Conservation (phyloP, 2,113 vertebrate genomes). For the Machaerirhynchus nigripectus region DNA sequence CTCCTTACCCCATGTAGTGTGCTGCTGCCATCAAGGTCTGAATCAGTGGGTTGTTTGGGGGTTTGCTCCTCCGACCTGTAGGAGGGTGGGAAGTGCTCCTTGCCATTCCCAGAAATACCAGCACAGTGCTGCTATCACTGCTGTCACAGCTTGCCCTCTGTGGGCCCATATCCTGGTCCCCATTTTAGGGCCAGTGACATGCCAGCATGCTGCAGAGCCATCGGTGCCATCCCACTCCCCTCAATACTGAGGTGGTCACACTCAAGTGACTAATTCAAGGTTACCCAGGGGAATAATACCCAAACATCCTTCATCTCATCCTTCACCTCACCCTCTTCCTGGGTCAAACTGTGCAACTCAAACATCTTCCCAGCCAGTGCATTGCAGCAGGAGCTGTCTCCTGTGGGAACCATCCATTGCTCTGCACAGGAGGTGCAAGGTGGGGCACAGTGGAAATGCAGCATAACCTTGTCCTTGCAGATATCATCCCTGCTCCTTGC, state of each 20-base stretch:
- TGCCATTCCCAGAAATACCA: neutral
- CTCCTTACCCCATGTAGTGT: accelerated
- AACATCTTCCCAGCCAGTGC: neutral
- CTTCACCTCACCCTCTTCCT: neutral
- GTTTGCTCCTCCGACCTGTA: accelerated
- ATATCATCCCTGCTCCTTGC: neutral
- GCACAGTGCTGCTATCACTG: neutral
- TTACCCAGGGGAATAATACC: neutral
- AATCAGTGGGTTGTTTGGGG: neutral
- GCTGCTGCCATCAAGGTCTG: neutral
- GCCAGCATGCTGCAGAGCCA: neutral
- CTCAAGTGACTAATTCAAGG: neutral
- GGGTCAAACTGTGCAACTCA: neutral
- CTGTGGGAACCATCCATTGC: neutral
- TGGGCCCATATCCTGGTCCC: accelerated
- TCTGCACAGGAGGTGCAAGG: neutral
- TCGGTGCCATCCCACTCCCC: accelerated
- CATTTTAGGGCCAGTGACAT: neutral
- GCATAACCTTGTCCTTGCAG: neutral
- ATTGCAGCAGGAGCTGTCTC: neutral
- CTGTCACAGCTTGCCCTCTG: neutral
- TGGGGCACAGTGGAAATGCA: neutral
- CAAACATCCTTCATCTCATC: neutral
- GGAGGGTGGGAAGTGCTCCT: neutral
- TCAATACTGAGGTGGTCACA: accelerated